phyloP scores from a whole-genome alignment of 2,797 vertebrate genomes.

The Acanthurus lineatus region DNA sequence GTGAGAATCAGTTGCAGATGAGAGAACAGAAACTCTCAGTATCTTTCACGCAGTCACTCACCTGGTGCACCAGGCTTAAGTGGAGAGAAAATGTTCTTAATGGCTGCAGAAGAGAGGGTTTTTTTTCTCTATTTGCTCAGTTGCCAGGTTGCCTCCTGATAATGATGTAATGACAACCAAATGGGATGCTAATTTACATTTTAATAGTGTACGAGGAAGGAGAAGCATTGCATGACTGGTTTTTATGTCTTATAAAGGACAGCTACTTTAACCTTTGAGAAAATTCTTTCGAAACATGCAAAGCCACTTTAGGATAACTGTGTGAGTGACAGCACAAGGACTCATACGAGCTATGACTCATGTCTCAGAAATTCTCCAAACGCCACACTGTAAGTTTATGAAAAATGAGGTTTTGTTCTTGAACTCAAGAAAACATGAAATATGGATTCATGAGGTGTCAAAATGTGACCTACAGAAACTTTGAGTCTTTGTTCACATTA shows the following conservation, averaged over 20 bases:
- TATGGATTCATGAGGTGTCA: not conserved
- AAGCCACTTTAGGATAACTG: not conserved
- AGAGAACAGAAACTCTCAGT: slow-evolving; percentile 10
- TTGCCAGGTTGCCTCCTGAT: slow-evolving; percentile 19
- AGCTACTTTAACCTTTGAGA: not conserved
- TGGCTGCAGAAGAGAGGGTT: not conserved
- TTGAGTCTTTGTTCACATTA: too few species aligned
- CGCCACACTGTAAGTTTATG: slow-evolving; percentile 6
- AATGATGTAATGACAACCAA: slow-evolving; percentile 11
- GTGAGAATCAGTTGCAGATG: slow-evolving; percentile 76
- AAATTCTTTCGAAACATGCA: slow-evolving; percentile 19
- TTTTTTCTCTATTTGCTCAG: not conserved
- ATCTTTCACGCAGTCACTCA: slow-evolving; percentile 16
- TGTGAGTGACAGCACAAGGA: not conserved
- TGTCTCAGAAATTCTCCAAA: slow-evolving; percentile 28
- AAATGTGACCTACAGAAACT: not conserved
- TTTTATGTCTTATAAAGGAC: slow-evolving; percentile 1
- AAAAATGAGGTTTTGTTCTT: slow-evolving; percentile 3
- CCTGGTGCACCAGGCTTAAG: slow-evolving; percentile 54
- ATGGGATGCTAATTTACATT: not conserved
- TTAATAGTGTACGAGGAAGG: not conserved
- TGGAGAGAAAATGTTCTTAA: slow-evolving; percentile 6
- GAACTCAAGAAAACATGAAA: slow-evolving; percentile 19
- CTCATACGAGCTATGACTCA: slow-evolving; percentile 22
- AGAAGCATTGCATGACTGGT: not conserved